Conservation (phyloP, 2,888 invertebrate genomes). For the Ametastegia equiseti region DNA sequence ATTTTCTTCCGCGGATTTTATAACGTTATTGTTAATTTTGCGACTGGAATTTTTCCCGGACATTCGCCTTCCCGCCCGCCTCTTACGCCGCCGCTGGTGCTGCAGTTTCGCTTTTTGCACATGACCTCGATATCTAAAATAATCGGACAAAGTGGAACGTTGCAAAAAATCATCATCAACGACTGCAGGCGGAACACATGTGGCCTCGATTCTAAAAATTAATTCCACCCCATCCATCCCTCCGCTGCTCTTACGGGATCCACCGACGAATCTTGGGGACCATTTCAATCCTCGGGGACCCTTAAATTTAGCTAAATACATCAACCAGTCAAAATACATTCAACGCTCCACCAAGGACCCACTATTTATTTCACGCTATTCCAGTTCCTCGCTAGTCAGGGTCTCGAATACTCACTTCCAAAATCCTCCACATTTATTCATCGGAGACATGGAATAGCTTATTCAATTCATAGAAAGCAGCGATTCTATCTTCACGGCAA, state of each 20-base stretch:
- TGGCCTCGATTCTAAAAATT: conserved; percentile 58
- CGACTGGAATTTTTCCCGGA: not conserved
- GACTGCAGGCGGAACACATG: conserved; percentile 56
- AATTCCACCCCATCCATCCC: no score
- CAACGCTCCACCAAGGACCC: not conserved
- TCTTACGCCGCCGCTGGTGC: no score
- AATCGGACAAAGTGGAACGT: conserved; percentile 53
- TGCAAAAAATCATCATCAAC: conserved; percentile 16
- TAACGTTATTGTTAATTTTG: not conserved
- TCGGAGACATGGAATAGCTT: not conserved
- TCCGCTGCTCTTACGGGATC: conserved; percentile 43
- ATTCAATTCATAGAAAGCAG: no score
- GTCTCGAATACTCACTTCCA: not conserved
- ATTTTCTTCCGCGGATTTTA: not conserved
- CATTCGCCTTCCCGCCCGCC: not conserved
- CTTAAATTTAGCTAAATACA: conserved; percentile 37
- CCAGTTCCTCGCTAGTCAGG: conserved; percentile 36
- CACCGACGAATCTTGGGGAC: conserved; percentile 2
- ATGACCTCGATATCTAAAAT: conserved; percentile 61
- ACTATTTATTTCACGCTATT: not conserved
- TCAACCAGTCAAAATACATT: not conserved
- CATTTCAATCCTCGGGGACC: conserved; percentile 3
- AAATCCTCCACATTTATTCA: not conserved
- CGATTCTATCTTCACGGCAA: no score
- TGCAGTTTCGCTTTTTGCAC: conserved; percentile 35